phyloP scores from a whole-genome alignment of 2,888 invertebrate species.

The Folsomia candida region DNA sequence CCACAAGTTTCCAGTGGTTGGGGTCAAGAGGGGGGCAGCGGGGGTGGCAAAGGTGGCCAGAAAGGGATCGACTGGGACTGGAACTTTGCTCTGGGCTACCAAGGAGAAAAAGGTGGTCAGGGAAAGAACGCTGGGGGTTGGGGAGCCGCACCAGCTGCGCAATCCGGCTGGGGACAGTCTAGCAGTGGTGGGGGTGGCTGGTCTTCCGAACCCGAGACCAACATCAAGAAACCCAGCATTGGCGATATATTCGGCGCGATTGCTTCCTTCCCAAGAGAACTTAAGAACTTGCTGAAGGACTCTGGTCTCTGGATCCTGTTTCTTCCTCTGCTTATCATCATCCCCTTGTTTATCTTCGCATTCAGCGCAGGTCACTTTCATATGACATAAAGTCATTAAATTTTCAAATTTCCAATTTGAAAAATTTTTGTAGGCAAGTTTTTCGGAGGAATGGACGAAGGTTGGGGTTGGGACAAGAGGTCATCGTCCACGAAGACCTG shows the following conservation, averaged over 20 bases:
- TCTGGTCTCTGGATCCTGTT: constrained; percentile 33
- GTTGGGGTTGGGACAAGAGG: constrained; percentile 29
- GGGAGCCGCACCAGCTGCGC: neutral
- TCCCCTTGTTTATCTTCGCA: constrained; percentile 30
- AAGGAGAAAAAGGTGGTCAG: constrained; percentile 10
- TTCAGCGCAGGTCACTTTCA: constrained; percentile 28
- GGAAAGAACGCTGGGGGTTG: neutral
- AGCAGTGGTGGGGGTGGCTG: constrained; percentile 2
- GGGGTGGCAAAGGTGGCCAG: neutral
- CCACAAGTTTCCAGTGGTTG: constrained; percentile 8
- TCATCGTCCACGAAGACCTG: constrained; percentile 3
- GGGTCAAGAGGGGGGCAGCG: constrained; percentile 25
- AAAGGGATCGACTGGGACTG: constrained; percentile 3
- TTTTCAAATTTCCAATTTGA: too few species aligned
- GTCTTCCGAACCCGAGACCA: constrained; percentile 1
- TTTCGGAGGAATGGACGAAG: constrained; percentile 20
- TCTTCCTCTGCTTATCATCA: constrained; percentile 29
- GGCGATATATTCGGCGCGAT: constrained; percentile 18
- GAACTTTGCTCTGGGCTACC: constrained; percentile 14
- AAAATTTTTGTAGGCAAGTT: too few species aligned
- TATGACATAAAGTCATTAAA: too few species aligned
- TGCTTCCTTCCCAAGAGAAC: constrained; percentile 20
- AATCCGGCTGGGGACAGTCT: neutral
- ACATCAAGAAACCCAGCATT: constrained; percentile 7
- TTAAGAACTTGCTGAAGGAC: constrained; percentile 24